phyloP scores from a whole-genome alignment of 2,113 vertebrate species.

The Boulengeromyrus knoepffleri region DNA sequence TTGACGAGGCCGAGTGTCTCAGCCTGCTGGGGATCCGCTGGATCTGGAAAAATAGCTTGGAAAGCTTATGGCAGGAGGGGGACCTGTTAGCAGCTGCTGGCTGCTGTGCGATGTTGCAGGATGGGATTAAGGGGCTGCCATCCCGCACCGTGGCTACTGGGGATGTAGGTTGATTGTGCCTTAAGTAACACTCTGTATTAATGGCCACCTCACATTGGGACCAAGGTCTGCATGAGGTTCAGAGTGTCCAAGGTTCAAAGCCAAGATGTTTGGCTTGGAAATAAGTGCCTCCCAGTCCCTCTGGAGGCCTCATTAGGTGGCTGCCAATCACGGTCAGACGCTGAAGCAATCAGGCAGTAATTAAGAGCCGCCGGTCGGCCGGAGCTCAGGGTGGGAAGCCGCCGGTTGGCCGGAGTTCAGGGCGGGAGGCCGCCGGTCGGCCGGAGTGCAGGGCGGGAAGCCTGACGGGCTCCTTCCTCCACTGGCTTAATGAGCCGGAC shows the following conservation, averaged over 20 bases:
- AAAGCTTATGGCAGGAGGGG: background rate
- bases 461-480: background rate
- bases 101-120: background rate
- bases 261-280: conserved; percentile 13
- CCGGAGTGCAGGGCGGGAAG: no score
- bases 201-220: background rate
- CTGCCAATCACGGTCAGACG: conserved; percentile 43
- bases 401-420: conserved; percentile 23
- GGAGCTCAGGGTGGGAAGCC: conserved; percentile 23
- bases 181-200: background rate
- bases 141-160: background rate
- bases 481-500: background rate
- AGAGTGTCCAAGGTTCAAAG: background rate
- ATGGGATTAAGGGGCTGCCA: background rate
- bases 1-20: background rate
- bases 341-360: conserved; percentile 22
- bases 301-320: conserved; percentile 30
- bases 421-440: conserved; percentile 6
- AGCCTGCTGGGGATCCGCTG: background rate
- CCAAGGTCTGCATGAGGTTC: background rate
- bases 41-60: background rate
- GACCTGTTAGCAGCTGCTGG: background rate
- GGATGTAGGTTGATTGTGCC: background rate
- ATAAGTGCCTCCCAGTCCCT: conserved; percentile 7
- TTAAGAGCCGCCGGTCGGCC: conserved; percentile 15